Base-by-base conservation (phyloP, 2,797 vertebrate genomes). In the Danio jaintianensis region DNA sequence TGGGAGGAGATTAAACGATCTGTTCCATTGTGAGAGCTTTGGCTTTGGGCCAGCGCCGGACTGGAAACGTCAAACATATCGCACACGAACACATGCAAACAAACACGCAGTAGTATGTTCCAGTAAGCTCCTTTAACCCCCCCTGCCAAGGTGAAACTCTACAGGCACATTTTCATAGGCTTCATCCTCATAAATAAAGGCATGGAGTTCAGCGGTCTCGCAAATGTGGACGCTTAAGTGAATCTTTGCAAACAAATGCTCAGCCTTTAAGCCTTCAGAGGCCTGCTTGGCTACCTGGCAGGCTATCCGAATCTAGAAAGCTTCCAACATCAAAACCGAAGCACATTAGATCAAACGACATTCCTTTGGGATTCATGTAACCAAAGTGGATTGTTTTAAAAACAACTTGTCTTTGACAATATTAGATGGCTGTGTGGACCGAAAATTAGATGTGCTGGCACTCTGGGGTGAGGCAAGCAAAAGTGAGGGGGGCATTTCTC, bases 21-120 rank as follows among this genome's bases (percentile, higher is more conserved):
- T 29, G 81, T 78, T 85, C 85, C 68, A 76, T 82, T 85, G 82
- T 84, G 40, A 78, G 71, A 71, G 50, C 53, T 29, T 56, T 78
- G 85, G 71, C 79, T 38, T n/a, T 5, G 11, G 16, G 59, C 74
- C 79, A 48, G 59, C 62, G 62, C 79, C 55, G 47, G 47, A 72
- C 68, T 86, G 75, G 72, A 87, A 86, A 86, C 83, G 84, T 87
- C 83, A 87, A 71, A 69, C 59, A 78, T 83, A 75, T 78, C 80
- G 67, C 71, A 76, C 73, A 78, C 38, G 55, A 75, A 80, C 38
- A 71, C 77, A 78, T 55, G 69, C 45, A 79, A 38, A 67, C 74
- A 79, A 56, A 82, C 55, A 78, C 40, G 29, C 66, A 68, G 45
- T 15, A 83, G 53, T 42, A 66, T 64, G n/a, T 69, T 67, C 2